Conservation (phyloP, 2,113 vertebrate species). For the Lota lota region DNA sequence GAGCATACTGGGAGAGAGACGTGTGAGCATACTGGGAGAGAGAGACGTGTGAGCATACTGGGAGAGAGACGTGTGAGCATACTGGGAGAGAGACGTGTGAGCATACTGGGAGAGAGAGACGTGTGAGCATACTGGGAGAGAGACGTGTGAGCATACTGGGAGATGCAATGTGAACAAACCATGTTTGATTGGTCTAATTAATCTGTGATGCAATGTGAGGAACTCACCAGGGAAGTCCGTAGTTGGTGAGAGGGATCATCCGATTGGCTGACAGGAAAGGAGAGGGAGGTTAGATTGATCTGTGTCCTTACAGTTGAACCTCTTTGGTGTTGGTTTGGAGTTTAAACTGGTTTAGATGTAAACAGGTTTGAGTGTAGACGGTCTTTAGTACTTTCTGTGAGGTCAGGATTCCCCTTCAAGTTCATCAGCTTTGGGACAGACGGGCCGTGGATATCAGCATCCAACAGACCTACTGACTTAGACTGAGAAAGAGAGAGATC, state of each 20-base stretch:
- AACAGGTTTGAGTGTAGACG: not conserved
- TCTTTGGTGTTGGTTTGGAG: too few relatives aligned
- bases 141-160: not conserved
- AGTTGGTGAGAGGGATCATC: conserved; percentile 93
- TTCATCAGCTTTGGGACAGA: conserved; percentile 97
- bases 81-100: not conserved
- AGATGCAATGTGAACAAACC: not conserved
- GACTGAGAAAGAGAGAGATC: conserved; percentile 59
- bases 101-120: not conserved
- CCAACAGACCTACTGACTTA: conserved; percentile 86
- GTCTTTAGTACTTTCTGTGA: conserved; percentile 80
- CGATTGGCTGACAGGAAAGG: conserved; percentile 82
- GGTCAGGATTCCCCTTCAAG: conserved; percentile 88
- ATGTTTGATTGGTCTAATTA: too few relatives aligned
- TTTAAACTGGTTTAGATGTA: too few relatives aligned
- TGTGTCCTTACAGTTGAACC: too few relatives aligned
- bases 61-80: too few relatives aligned
- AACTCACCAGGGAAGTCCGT: conserved; percentile 90
- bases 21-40: too few relatives aligned
- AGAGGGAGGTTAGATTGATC: not conserved
- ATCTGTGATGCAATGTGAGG: not conserved
- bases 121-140: too few relatives aligned
- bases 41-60: not conserved
- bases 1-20: too few relatives aligned
- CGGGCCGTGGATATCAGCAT: conserved; percentile 92